Evolutionary conservation across 2,797 vertebrate genomes (phyloP).

Genomic region (Mallotus villosus): DNA sequence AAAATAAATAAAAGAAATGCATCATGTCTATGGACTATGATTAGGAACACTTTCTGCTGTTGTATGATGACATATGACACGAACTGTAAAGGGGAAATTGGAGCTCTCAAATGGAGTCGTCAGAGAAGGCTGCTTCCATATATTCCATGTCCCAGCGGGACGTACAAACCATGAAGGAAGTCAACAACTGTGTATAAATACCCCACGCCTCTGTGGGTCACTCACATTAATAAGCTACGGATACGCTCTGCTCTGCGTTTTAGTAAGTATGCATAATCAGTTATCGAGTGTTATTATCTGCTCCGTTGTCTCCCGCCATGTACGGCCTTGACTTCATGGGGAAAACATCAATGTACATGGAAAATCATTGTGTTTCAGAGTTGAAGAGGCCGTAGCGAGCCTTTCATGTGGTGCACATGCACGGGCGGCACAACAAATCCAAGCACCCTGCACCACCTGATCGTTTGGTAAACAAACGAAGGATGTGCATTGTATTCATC

Average conservation of each 20-base stretch:
- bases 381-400: neutral
- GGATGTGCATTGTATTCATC: slow-evolving; percentile 23
- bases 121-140: too few species aligned
- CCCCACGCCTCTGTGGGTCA: too few species aligned
- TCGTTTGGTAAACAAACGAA: slow-evolving; percentile 31
- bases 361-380: neutral
- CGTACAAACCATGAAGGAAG: too few species aligned
- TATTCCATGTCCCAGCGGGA: too few species aligned
- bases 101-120: too few species aligned
- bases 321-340: neutral
- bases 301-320: neutral
- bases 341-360: neutral
- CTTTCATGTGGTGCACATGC: slow-evolving; percentile 6
- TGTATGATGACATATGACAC: too few species aligned
- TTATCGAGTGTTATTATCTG: slow-evolving; percentile 15
- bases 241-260: neutral
- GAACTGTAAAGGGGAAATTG: too few species aligned
- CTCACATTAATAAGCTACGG: too few species aligned
- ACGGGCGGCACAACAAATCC: neutral
- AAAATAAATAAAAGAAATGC: too few species aligned
- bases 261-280: slow-evolving; percentile 7
- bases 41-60: too few species aligned
- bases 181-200: too few species aligned
- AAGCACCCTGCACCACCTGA: neutral
- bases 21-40: too few species aligned